Base-by-base conservation (phyloP, 2,888 invertebrate species). In the Microctonus hyperodae region DNA sequence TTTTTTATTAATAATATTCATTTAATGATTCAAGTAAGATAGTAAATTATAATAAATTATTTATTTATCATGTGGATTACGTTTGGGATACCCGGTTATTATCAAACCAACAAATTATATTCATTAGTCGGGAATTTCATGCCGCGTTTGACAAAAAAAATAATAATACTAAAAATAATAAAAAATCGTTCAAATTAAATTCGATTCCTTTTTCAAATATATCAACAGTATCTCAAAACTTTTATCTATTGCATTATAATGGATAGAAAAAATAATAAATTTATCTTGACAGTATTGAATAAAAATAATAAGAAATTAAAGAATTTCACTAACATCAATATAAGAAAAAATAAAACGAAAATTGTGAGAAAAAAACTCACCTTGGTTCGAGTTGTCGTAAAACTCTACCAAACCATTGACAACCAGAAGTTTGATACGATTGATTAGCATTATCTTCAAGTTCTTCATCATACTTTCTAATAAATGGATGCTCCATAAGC, bases 401-500 rank as follows among this genome's bases (percentile, higher is more conserved):
- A 67, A 89, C 87, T 75, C 86, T 85, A 74, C 88, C 89, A 86
- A 93, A 96, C 97, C 97, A 98, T 65, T 90, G 82, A 69, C 76
- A 81, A 60, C 81, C 78, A 63, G 81, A 75, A 65, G 74, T 78
- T 50, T 78, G 72, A 62, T 79, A 67, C 11, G 79, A 72, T 20
- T 76, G 75, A 70, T 79, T 76, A 28, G 72, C 74, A 40, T 71
- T 76, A 9, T 75, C 78, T 51, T 77, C 78, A 66, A 78, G 75
- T 28, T 71, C 70, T 25, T 65, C 60, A 74, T 93, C 92, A 69
- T 94, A 94, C 75, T 90, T 90, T 84, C 90, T 91, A 63, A 97
- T 93, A 85, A 97, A 97, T 22, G 92, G 88, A 81, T 96, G 95
- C 74, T 94, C 92, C 82, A 97, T 88, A 13, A 98, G 88, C 83